These are phyloP conservation scores for Micronycteris hirsuta DNA, from an alignment of 2,113 vertebrate genomes.

Conservation along the genomic window DNA sequence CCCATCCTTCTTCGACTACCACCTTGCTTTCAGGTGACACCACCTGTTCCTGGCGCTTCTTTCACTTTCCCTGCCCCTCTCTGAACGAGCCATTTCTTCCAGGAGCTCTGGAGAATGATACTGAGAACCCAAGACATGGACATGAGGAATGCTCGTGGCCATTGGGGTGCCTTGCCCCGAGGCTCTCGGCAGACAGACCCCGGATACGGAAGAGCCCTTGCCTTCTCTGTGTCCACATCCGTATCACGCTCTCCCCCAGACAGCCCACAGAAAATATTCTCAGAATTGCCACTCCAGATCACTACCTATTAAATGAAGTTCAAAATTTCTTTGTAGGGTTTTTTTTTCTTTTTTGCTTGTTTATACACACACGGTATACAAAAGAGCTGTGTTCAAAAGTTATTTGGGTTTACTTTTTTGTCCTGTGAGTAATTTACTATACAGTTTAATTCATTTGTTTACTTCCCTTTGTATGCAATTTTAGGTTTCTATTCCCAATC, in stretches of 20 bases:
- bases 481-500: background rate
- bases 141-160: background rate
- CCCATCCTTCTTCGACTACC: background rate
- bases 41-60: background rate
- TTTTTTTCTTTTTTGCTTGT: background rate
- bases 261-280: background rate
- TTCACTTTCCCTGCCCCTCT: background rate
- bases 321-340: background rate
- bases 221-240: background rate
- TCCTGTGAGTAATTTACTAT: background rate
- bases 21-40: background rate
- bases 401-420: background rate
- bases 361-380: background rate
- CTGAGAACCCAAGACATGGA: background rate
- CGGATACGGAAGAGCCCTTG: background rate
- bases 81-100: background rate
- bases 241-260: background rate
- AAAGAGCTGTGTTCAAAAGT: background rate
- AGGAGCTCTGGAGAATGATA: background rate
- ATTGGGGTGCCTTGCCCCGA: background rate
- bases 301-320: background rate
- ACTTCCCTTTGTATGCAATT: background rate
- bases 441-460: background rate
- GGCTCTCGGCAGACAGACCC: background rate
- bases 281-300: background rate